Conservation (phyloP, 1,140 invertebrate species). For the Solenopsis fugax region DNA sequence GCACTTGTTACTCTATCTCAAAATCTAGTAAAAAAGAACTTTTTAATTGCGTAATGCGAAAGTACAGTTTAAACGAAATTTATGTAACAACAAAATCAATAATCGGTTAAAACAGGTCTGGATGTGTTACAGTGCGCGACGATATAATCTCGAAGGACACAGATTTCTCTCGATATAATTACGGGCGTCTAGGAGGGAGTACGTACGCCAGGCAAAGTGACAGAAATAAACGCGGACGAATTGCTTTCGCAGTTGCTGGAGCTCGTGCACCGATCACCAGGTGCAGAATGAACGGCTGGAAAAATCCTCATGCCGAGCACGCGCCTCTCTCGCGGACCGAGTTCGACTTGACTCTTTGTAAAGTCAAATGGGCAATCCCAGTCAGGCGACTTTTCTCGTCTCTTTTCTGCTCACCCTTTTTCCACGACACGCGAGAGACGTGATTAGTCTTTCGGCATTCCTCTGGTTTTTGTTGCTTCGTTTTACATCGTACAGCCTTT, state of each 20-base stretch:
- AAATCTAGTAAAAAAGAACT: background rate
- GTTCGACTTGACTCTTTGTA: conserved; percentile 60
- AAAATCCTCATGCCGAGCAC: conserved; percentile 62
- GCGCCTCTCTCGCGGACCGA: conserved; percentile 37
- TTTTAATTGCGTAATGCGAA: conserved; percentile 11
- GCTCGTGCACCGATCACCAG: background rate
- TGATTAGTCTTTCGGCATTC: conserved; percentile 46
- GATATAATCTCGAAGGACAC: conserved; percentile 27
- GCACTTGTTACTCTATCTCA: background rate
- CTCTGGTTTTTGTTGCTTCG: background rate
- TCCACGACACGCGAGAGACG: conserved; percentile 16
- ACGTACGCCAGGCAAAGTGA: background rate
- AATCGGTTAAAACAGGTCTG: background rate
- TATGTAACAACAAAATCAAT: conserved; percentile 33
- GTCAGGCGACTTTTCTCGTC: conserved; percentile 62
- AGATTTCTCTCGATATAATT: conserved; percentile 54
- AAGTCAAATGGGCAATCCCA: conserved; percentile 69
- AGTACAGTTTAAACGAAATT: conserved; percentile 18
- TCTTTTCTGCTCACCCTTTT: conserved; percentile 52
- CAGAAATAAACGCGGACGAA: conserved; percentile 62
- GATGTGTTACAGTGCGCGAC: background rate
- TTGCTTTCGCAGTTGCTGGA: background rate
- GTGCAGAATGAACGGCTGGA: background rate
- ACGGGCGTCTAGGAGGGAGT: conserved; percentile 24
- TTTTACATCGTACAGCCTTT: background rate